A percentile compares a stretch with the other conserved stretches of the same genome.
Conservation (phyloP, 2,113 vertebrate genomes). For the Rhineura floridana region DNA sequence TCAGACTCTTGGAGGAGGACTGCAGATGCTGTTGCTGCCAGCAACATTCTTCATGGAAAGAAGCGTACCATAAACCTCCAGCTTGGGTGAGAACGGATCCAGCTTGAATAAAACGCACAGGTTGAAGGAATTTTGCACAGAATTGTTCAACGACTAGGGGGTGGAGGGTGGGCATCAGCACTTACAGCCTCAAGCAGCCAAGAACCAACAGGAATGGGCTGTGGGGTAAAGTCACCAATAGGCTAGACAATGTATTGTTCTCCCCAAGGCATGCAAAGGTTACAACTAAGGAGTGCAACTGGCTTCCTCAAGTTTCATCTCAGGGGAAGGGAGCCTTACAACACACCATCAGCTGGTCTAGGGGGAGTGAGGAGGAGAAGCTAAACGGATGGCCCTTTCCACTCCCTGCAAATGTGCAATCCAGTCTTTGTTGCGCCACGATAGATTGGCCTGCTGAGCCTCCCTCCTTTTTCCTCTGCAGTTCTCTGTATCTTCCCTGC, state of each 20-base stretch:
- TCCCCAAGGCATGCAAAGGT: background rate
- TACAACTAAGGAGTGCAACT: background rate
- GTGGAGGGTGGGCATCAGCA: too few relatives aligned
- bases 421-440: background rate
- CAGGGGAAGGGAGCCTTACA: background rate
- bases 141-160: too few relatives aligned
- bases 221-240: background rate
- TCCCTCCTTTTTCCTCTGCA: background rate
- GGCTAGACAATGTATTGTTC: background rate
- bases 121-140: too few relatives aligned
- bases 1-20: too few relatives aligned
- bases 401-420: background rate
- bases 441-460: background rate
- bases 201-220: background rate
- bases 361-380: background rate
- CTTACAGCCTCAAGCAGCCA: background rate
- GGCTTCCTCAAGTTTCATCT: too few relatives aligned
- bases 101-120: too few relatives aligned
- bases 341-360: background rate
- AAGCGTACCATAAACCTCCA: too few relatives aligned
- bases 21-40: too few relatives aligned
- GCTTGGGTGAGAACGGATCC: too few relatives aligned
- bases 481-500: background rate
- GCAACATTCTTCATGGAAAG: too few relatives aligned
- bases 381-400: background rate